Evolutionary conservation across 1,140 invertebrate genomes (phyloP).

Genomic region (Brevipalpus yothersi): DNA sequence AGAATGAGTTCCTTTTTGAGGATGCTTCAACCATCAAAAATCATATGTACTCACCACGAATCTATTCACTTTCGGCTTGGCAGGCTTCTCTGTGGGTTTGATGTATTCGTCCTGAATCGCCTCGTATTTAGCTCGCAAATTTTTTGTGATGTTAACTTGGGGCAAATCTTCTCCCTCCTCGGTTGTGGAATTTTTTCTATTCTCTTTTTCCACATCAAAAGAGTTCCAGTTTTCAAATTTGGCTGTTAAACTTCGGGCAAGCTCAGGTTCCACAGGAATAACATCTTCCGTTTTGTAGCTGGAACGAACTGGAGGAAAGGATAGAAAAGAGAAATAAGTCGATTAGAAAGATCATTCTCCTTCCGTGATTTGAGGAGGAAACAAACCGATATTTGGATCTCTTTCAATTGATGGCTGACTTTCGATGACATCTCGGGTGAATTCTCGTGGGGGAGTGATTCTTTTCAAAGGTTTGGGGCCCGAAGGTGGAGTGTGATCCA

Average conservation of each 20-base stretch:
- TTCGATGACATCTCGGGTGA: slow-evolving; percentile 19
- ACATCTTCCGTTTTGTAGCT: slow-evolving; percentile 31
- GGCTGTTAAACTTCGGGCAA: slow-evolving; percentile 53
- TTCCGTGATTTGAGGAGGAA: too few species aligned
- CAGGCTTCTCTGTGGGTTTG: slow-evolving; percentile 25
- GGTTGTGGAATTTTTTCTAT: slow-evolving; percentile 21
- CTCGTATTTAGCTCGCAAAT: slow-evolving; percentile 57
- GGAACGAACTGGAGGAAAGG: slow-evolving; percentile 6
- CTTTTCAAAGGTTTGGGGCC: slow-evolving; percentile 55
- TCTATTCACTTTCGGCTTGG: slow-evolving; percentile 46
- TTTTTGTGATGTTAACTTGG: slow-evolving; percentile 44
- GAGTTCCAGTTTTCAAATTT: slow-evolving; percentile 78
- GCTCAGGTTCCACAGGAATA: slow-evolving; percentile 29
- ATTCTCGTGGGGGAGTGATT: slow-evolving; percentile 62
- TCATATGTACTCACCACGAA: slow-evolving; percentile 44
- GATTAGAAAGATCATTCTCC: too few species aligned
- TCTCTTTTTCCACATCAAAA: slow-evolving; percentile 25
- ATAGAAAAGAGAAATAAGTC: neutral
- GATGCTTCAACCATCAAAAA: neutral
- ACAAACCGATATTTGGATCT: slow-evolving; percentile 13
- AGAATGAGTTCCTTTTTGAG: neutral
- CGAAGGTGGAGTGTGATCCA: slow-evolving; percentile 20
- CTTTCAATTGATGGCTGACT: slow-evolving; percentile 14
- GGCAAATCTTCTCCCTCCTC: slow-evolving; percentile 18
- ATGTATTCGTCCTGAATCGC: slow-evolving; percentile 33